Evolutionary conservation across 2,797 vertebrate species (phyloP).

Genomic region (Catamblyrhynchus diadema): DNA sequence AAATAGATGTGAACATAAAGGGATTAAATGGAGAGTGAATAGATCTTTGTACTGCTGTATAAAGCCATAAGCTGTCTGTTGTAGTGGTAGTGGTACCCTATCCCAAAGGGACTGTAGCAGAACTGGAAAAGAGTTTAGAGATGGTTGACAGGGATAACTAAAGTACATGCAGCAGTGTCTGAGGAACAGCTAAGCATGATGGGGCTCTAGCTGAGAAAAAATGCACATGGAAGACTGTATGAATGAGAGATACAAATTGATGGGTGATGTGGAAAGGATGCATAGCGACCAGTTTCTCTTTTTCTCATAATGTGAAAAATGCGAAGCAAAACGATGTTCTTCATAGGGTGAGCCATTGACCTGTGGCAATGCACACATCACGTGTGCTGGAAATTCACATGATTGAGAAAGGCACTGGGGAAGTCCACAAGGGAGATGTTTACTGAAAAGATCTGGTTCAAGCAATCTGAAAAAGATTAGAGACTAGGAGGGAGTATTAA

Average conservation of each 20-base stretch:
- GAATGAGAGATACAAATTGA: not conserved
- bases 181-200: not conserved
- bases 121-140: not conserved
- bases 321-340: not conserved
- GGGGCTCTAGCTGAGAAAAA: not conserved
- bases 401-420: not conserved
- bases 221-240: not conserved
- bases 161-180: not conserved
- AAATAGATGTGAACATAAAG: not conserved
- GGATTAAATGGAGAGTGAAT: not conserved
- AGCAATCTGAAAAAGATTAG: not conserved
- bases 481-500: not conserved
- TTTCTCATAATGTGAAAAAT: not conserved
- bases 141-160: not conserved
- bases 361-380: not conserved
- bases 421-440: not conserved
- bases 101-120: not conserved
- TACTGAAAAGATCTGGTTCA: not conserved
- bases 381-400: not conserved
- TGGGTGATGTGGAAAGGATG: not conserved
- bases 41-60: not conserved
- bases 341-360: not conserved
- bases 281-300: not conserved
- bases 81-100: not conserved
- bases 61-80: not conserved